Conservation (phyloP, 1,140 invertebrate genomes). For the Dinoponera quadriceps region DNA sequence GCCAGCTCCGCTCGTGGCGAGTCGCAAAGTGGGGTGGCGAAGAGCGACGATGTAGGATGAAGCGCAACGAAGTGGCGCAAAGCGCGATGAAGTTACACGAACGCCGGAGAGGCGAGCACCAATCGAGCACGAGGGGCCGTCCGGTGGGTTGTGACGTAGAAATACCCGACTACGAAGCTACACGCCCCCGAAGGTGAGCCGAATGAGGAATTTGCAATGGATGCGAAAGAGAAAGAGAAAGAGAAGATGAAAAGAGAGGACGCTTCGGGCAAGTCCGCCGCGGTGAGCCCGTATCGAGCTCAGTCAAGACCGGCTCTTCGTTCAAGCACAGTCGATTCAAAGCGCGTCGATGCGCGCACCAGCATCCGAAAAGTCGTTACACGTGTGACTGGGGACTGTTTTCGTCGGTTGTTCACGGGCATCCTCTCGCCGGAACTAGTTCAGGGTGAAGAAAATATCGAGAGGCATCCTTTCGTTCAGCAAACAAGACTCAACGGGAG, state of each 20-base stretch:
- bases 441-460: too few species aligned
- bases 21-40: conserved; percentile 18
- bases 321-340: conserved; percentile 55
- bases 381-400: too few species aligned
- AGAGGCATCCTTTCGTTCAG: background rate
- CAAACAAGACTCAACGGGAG: background rate
- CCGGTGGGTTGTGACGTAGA: conserved; percentile 40
- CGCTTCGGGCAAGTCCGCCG: conserved; percentile 15
- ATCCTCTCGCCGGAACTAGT: too few species aligned
- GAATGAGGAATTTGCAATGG: background rate
- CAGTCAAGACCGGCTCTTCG: conserved; percentile 62
- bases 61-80: conserved; percentile 7
- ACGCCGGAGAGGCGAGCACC: background rate
- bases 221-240: background rate
- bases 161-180: conserved; percentile 1
- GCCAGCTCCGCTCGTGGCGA: conserved; percentile 29
- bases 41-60: conserved; percentile 20
- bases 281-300: background rate
- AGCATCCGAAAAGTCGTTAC: too few species aligned
- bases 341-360: too few species aligned
- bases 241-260: conserved; percentile 38
- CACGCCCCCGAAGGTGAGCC: conserved; percentile 37
- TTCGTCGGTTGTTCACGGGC: too few species aligned
- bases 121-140: conserved; percentile 47
- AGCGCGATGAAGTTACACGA: conserved; percentile 24